A percentile compares a stretch with the other conserved stretches of the same genome.
Conservation (phyloP, 2,113 vertebrate species). For the Suricata suricatta region DNA sequence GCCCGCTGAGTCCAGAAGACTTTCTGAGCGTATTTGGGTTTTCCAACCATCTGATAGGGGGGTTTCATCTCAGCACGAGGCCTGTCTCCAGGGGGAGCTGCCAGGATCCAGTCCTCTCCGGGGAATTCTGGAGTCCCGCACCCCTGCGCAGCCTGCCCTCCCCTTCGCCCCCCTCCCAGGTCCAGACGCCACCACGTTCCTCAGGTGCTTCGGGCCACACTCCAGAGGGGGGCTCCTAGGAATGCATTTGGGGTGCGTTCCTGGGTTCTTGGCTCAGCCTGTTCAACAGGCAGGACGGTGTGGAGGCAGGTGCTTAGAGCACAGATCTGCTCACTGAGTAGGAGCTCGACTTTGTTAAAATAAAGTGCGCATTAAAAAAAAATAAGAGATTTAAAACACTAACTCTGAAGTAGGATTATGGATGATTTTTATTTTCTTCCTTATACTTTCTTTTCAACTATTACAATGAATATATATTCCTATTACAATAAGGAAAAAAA, state of each 20-base stretch:
- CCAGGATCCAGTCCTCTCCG: rapidly evolving
- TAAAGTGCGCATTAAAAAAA: not conserved
- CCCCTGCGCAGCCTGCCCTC: not conserved
- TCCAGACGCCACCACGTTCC: too few relatives aligned
- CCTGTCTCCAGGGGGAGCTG: rapidly evolving
- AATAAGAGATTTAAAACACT: not conserved
- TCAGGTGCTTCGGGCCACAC: not conserved
- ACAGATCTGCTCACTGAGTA: not conserved
- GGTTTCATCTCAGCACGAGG: rapidly evolving
- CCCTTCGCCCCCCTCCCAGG: not conserved
- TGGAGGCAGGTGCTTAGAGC: not conserved
- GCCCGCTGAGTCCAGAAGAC: not conserved
- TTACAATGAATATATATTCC: not conserved
- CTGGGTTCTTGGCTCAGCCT: not conserved
- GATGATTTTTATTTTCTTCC: not conserved
- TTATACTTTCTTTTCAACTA: not conserved
- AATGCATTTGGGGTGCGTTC: rapidly evolving
- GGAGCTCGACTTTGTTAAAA: not conserved
- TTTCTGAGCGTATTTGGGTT: not conserved
- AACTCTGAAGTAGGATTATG: not conserved
- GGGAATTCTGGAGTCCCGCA: not conserved
- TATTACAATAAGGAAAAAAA: not conserved
- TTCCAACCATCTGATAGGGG: not conserved
- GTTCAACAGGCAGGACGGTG: rapidly evolving
- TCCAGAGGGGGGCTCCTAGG: rapidly evolving